phyloP scores from a whole-genome alignment of 2,113 vertebrate species.

The Columbina picui region DNA sequence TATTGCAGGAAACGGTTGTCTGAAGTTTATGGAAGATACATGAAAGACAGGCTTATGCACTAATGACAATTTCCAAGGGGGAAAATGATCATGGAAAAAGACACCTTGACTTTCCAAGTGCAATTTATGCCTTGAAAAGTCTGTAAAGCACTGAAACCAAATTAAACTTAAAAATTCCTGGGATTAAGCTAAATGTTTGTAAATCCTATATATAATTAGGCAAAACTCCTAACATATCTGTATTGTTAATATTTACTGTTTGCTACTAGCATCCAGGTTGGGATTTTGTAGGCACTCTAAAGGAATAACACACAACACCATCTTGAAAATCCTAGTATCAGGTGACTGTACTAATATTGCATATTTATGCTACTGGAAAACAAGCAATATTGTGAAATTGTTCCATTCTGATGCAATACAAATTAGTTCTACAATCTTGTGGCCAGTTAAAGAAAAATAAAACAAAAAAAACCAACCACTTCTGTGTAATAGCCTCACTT shows the following conservation, averaged over 20 bases:
- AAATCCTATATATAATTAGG: constrained; percentile 6
- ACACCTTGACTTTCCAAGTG: neutral
- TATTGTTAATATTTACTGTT: neutral
- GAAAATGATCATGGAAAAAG: neutral
- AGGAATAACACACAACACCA: neutral
- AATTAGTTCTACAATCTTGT: neutral
- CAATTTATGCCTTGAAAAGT: neutral
- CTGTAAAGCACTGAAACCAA: neutral
- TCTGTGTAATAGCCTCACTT: neutral
- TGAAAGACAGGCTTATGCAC: neutral
- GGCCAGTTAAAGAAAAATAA: neutral
- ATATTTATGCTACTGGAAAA: neutral
- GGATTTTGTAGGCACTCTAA: neutral
- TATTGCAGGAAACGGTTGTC: neutral
- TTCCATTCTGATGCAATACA: neutral
- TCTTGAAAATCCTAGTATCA: neutral
- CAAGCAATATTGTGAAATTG: neutral
- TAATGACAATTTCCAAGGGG: neutral
- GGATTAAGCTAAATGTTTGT: neutral
- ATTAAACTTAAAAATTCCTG: constrained; percentile 6
- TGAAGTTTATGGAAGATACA: neutral
- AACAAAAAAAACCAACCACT: neutral
- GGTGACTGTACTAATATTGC: neutral
- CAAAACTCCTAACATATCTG: neutral
- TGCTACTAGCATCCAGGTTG: neutral